Base-by-base conservation (phyloP, 1,140 invertebrate genomes). In the Notospermus geniculatus region DNA sequence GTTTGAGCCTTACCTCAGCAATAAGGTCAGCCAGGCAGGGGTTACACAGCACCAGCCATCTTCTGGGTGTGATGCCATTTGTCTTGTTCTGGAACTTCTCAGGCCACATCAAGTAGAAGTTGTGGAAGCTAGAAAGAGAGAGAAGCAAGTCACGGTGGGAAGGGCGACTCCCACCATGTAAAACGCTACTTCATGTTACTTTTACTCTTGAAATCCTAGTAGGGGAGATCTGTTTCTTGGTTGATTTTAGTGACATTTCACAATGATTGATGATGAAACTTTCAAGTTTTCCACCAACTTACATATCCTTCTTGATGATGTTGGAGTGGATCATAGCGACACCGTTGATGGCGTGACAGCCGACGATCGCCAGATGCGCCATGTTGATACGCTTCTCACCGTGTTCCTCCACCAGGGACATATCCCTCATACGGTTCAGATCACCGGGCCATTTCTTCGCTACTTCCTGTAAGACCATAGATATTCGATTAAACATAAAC, bases 71-170 rank as follows among this genome's bases (percentile, higher is more conserved):
- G 63, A 99, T 98, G 60, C 96, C 96, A 79, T 99, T 99, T 0
- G 96, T 99, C 83, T 99, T 97, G 83, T 99, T 99, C 82, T 98
- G 95, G 87, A 99, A 99, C 78, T 94, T 96, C 61, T 97, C 89
- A 0, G 96, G 97, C 64, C 83, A 89, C 85, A 99, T 87, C 80
- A 98, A 93, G 73, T 90, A 94, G 81, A 99, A 99, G 78, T 98
- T 93, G 81, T 90, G 91, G 78, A 98, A 90, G 25, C 90, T 91
- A 57, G 50, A 36, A 57, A 53, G 17, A 52, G 43, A 53, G 32
- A 4, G 15, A 23, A 13, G 23, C 29, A 28, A 55, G 32, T 4
- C 32, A 36, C 15, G n/a, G n/a, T n/a, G n/a, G n/a, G n/a, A n/a
- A n/a, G n/a, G n/a, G n/a, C n/a, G n/a, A n/a, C n/a, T n/a, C n/a